Evolutionary conservation across 2,888 invertebrate genomes (phyloP), one percentile per base, ranked within the genome.

Genomic region (Zootermopsis nevadensis): DNA sequence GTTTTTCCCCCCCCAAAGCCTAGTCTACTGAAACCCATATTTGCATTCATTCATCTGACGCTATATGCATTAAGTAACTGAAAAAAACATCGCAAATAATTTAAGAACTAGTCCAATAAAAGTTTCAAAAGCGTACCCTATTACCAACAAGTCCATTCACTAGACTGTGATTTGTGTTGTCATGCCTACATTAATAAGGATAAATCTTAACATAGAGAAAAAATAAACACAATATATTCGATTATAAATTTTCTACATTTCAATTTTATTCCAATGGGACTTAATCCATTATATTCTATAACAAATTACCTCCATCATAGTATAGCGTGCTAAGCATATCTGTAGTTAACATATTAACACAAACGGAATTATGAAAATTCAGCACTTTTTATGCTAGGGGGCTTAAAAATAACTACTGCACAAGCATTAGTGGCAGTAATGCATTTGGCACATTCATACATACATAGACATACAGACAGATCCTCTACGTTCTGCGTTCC

Each of bases 281-380:
- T 69, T 38, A 10, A n/a, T 24, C 33, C 8, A 24, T 35, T 12
- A 31, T 3, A 24, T 31, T 53, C 30, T 77, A 30, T 30, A 77
- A 77, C 53, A 53, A 53, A 77, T 77, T 48, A 31, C 77, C 15
- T 27, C 15, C 8, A 38, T 30, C 30, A n/a, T 1, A 76, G 53
- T 24, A 53, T 53, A 77, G 77, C 77, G 31, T 15, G 22, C 30
- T 31, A 77, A 77, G 77, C 77, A 53, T 35, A 77, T 77, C 53
- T 77, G 24, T n/a, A n/a, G 53, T 27, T 53, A 77, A 74, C 19
- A 77, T 53, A 77, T 15, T 76, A 76, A 42, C 35, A 19, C 53
- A 30, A 77, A 77, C 53, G 30, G 53, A 77, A 77, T 77, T 77
- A 77, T 53, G 77, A 77, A 77, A 77, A 77, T 77, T 77, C 77